Evolutionary conservation across 2,797 vertebrate genomes (phyloP).

Genomic region (Bryconaethiops microstoma): DNA sequence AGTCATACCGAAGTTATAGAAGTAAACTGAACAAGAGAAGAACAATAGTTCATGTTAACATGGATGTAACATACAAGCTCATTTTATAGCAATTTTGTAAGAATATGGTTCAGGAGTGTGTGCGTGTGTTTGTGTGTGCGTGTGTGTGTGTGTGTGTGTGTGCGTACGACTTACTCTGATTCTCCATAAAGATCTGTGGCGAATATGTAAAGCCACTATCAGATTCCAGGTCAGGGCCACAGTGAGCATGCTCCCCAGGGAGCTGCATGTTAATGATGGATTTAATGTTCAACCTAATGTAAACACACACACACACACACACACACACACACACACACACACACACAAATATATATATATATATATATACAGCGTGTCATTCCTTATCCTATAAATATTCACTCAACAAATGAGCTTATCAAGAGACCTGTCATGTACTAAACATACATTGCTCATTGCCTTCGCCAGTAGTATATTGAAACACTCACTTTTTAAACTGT

Average conservation of each 20-base stretch:
- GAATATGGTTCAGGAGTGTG: no score
- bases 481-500: constrained; percentile 78
- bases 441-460: background rate
- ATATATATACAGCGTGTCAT: background rate
- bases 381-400: background rate
- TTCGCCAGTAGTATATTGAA: background rate
- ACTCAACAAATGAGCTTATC: background rate
- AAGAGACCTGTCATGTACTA: background rate
- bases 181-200: constrained; percentile 84
- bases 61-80: no score
- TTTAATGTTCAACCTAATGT: constrained; percentile 77
- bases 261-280: constrained; percentile 84
- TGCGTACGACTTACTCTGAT: constrained; percentile 73
- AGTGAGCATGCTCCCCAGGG: constrained; percentile 82
- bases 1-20: constrained; percentile 86
- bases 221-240: constrained; percentile 76
- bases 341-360: background rate
- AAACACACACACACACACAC: constrained; percentile 17
- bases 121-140: background rate
- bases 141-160: background rate
- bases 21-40: constrained; percentile 75
- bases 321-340: constrained; percentile 22
- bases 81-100: no score
- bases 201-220: constrained; percentile 83
- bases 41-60: no score